phyloP scores from a whole-genome alignment of 2,797 vertebrate species.

The Lepus townsendii region DNA sequence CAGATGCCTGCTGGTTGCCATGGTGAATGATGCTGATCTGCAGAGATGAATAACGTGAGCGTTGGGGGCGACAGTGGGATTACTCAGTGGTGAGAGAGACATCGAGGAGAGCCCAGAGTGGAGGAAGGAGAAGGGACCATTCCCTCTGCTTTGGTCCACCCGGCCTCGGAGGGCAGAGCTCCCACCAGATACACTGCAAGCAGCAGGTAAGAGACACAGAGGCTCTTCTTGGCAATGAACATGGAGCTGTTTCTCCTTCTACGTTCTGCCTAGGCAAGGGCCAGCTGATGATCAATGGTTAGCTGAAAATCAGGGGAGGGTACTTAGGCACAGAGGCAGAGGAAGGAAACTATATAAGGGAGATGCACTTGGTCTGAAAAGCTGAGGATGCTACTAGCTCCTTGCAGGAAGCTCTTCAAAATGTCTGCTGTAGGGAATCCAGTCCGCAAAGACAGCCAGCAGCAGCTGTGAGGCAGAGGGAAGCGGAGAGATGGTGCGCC shows the following conservation, averaged over 20 bases:
- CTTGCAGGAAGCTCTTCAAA: slow-evolving; percentile 54
- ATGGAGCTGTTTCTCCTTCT: slow-evolving; percentile 39
- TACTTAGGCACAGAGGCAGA: slow-evolving; percentile 58
- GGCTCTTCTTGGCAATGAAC: slow-evolving; percentile 49
- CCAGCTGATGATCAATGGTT: neutral
- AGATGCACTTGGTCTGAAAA: slow-evolving; percentile 35
- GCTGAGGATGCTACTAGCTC: neutral
- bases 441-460: neutral
- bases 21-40: slow-evolving; percentile 89
- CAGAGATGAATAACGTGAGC: slow-evolving; percentile 85
- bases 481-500: neutral
- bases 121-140: slow-evolving; percentile 64
- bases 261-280: slow-evolving; percentile 34
- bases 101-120: slow-evolving; percentile 59
- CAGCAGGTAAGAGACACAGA: slow-evolving; percentile 74
- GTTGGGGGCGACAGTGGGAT: slow-evolving; percentile 75
- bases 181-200: neutral
- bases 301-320: slow-evolving; percentile 30
- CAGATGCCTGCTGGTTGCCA: slow-evolving; percentile 88
- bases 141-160: slow-evolving; percentile 19
- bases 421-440: slow-evolving; percentile 61
- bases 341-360: slow-evolving; percentile 44
- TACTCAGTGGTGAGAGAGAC: slow-evolving; percentile 70
- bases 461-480: neutral
- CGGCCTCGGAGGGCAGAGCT: slow-evolving; percentile 38